Evolutionary conservation across 2,113 vertebrate genomes (phyloP).

Genomic region (Cebus imitator): DNA sequence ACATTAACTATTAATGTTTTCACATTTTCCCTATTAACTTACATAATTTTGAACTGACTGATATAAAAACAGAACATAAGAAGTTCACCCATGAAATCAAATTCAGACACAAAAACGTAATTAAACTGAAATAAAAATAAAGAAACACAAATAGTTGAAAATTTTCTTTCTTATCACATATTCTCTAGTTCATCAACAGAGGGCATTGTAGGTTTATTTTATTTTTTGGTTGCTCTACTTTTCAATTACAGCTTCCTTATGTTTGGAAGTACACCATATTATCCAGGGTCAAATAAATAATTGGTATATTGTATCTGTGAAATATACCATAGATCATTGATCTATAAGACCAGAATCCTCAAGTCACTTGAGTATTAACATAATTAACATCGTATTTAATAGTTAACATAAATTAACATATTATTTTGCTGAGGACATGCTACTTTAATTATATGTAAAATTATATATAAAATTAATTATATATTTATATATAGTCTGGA

Average conservation of each 20-base stretch:
- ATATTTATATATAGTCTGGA: neutral
- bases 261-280: neutral
- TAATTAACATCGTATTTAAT: no score
- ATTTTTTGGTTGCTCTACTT: neutral
- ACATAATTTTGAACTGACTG: neutral
- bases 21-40: neutral
- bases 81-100: neutral
- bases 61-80: neutral
- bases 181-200: conserved; percentile 35
- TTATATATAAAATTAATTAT: no score
- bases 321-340: neutral
- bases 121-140: conserved; percentile 49
- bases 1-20: neutral
- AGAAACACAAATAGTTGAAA: neutral
- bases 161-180: neutral
- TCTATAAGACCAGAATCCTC: neutral
- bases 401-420: neutral
- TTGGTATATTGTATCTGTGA: neutral
- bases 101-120: neutral
- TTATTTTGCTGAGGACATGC: neutral
- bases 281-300: neutral
- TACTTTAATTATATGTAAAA: neutral
- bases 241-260: neutral
- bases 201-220: conserved; percentile 19
- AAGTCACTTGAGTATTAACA: neutral